Base-by-base conservation (phyloP, 1,140 invertebrate species). In the Eubasilissa regina region DNA sequence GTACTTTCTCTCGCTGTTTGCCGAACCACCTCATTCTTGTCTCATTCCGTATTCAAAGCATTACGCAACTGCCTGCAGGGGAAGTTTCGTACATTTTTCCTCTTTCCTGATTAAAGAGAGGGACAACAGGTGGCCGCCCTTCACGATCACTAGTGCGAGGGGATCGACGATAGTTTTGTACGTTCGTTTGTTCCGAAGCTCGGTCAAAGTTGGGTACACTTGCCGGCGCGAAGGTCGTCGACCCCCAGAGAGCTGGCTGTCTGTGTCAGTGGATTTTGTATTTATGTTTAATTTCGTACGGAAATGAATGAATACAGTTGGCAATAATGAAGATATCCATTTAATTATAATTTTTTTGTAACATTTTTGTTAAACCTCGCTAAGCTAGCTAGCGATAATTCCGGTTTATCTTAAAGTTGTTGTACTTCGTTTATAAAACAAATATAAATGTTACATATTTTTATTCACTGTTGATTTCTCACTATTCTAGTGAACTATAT, bases 181-280 rank as follows among this genome's bases (percentile, higher is more conserved):
- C 19, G 19, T 43, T 64, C 25, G 60, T 13, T 64, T 6, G 60
- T 64, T 64, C 48, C 60, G 60, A 64, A n/a, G 60, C 21, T n/a
- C 60, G 60, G 60, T 64, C 60, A 64, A 64, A 64, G 60, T 64
- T 64, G 60, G 60, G 60, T 64, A 60, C 25, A 64, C 56, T 64
- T 64, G 60, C 35, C 60, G 60, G 60, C 35, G 13, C 19, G n/a
- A 43, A 43, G 60, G 19, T 25, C 60, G 35, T 64, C 35, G 60
- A 64, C 19, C 60, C 48, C 21, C 35, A 43, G 10, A 58, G 21
- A 8, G 55, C 13, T 64, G 19, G 48, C n/a, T 21, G 21, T 25
- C 13, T 64, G 25, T 13, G 60, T 64, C 35, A 9, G 48, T 8
- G 48, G 11, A 51, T 51, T 51, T 12, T 51, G 48, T 51, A 51